Conservation (phyloP, 2,113 vertebrate species). For the Hystrix brachyura region DNA sequence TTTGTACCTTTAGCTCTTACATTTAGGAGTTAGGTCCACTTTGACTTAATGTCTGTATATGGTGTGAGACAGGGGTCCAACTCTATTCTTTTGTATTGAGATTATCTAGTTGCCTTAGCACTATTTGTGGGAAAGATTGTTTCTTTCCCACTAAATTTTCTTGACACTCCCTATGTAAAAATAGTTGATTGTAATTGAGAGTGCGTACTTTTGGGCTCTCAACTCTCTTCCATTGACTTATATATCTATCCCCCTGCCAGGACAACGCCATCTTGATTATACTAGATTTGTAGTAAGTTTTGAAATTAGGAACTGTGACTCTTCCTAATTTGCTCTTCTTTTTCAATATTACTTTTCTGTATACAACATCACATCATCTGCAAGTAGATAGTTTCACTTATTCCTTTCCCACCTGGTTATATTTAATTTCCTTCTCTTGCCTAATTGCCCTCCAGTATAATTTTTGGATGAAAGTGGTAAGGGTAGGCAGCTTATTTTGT, state of each 20-base stretch:
- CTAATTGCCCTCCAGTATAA: neutral
- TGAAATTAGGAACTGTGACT: neutral
- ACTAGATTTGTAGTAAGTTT: neutral
- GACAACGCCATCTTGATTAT: neutral
- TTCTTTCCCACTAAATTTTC: neutral
- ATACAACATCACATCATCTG: neutral
- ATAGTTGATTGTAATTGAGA: neutral
- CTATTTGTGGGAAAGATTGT: neutral
- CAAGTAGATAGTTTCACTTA: neutral
- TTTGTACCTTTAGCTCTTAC: slow-evolving; percentile 13
- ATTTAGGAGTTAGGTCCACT: neutral
- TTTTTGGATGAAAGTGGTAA: neutral
- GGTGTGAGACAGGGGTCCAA: neutral
- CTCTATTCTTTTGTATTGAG: neutral
- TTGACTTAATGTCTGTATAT: neutral
- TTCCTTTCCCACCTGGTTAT: neutral
- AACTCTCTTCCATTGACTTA: neutral
- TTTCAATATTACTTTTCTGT: neutral
- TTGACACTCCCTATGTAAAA: neutral
- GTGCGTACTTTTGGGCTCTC: neutral
- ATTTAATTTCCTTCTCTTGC: slow-evolving; percentile 17
- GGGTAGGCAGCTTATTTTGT: neutral
- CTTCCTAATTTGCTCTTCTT: neutral
- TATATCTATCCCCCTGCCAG: neutral
- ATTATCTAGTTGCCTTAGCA: neutral